Conservation (phyloP, 1,140 invertebrate species). For the Colletes gigas region DNA sequence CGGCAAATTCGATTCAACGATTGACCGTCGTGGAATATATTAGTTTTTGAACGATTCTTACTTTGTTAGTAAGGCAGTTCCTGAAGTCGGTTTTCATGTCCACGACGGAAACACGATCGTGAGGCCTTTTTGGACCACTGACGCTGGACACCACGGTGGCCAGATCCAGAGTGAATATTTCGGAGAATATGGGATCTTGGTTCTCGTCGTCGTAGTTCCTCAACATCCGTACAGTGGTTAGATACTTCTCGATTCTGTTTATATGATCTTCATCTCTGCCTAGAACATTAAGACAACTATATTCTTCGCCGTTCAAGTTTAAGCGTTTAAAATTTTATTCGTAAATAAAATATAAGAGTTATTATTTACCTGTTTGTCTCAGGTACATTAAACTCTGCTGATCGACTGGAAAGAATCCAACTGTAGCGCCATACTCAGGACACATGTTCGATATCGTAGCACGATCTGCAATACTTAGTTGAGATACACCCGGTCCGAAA, state of each 20-base stretch:
- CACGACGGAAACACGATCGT: conserved; percentile 95
- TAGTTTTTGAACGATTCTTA: conserved; percentile 76
- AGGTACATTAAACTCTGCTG: conserved; percentile 92
- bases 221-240: conserved; percentile 90
- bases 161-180: conserved; percentile 94
- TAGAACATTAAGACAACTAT: conserved; percentile 74
- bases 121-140: conserved; percentile 97
- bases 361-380: conserved; percentile 89
- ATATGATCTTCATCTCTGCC: conserved; percentile 92
- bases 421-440: conserved; percentile 98
- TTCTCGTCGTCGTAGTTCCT: conserved; percentile 89
- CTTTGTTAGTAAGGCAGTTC: conserved; percentile 94
- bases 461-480: conserved; percentile 96
- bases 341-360: too few species aligned
- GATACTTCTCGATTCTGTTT: conserved; percentile 91
- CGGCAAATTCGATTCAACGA: not conserved
- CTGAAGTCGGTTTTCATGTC: conserved; percentile 96
- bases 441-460: conserved; percentile 98
- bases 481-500: conserved; percentile 94
- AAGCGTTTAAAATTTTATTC: too few species aligned
- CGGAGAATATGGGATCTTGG: conserved; percentile 94
- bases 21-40: too few species aligned
- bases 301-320: too few species aligned
- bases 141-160: conserved; percentile 95
- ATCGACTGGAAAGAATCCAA: conserved; percentile 98